A percentile compares a stretch with the other conserved stretches of the same genome.
Evolutionary conservation across 1,140 invertebrate species (phyloP).

Genomic region (Cylas formicarius): DNA sequence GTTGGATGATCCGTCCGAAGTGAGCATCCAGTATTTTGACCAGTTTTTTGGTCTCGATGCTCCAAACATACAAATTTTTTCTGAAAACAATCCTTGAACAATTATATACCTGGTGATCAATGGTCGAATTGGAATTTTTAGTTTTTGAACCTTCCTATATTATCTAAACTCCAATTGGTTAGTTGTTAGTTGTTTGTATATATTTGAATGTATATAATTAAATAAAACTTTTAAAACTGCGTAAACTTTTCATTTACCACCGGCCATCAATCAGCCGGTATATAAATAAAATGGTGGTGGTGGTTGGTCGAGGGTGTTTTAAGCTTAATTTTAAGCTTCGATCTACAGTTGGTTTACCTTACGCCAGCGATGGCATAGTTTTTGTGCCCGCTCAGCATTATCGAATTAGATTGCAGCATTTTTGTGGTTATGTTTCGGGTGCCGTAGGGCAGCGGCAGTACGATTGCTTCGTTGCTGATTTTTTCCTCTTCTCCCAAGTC

Average conservation of each 20-base stretch:
- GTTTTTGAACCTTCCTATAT: no score
- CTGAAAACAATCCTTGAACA: conserved; percentile 53
- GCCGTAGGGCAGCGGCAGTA: conserved; percentile 76
- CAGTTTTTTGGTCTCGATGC: conserved; percentile 65
- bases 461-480: conserved; percentile 50
- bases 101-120: no score
- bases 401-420: conserved; percentile 80
- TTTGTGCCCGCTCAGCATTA: conserved; percentile 82
- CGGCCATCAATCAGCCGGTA: no score
- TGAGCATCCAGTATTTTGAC: conserved; percentile 93
- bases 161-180: no score
- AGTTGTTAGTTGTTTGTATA: no score
- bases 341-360: conserved; percentile 12
- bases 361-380: conserved; percentile 93
- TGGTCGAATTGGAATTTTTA: no score
- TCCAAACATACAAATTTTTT: conserved; percentile 95
- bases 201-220: no score
- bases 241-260: no score
- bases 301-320: no score
- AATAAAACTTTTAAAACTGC: no score
- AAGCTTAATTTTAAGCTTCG: no score
- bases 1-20: conserved; percentile 90
- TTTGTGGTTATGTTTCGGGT: conserved; percentile 89
- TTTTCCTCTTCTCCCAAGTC: conserved; percentile 47
- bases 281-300: not conserved